Percentiles rank a stretch among this genome's conserved stretches.
phyloP scores from a whole-genome alignment of 1,140 invertebrate genomes.

The Drosophila persimilis region DNA sequence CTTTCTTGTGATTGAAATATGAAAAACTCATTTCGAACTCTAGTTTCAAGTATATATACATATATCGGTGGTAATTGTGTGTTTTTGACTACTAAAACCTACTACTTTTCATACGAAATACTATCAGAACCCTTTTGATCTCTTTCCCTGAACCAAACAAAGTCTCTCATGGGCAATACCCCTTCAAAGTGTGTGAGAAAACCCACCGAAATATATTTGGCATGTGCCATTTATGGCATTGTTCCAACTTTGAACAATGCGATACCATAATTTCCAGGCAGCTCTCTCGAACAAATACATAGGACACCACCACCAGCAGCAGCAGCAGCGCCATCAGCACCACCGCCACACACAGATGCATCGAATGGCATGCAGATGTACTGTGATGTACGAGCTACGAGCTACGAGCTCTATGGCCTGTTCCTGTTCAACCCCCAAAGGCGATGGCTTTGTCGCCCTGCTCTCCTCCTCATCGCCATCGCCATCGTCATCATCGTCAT shows the following conservation, averaged over 20 bases:
- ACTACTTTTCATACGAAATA: too few relatives aligned
- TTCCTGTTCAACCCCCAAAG: constrained; percentile 44
- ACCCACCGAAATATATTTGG: constrained; percentile 66
- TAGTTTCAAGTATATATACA: too few relatives aligned
- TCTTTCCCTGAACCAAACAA: neutral
- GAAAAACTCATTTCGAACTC: too few relatives aligned
- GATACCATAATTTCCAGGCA: constrained; percentile 73
- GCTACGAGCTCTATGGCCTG: constrained; percentile 12
- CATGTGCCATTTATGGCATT: constrained; percentile 80
- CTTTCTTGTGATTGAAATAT: too few relatives aligned
- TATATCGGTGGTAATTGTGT: too few relatives aligned
- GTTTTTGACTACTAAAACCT: too few relatives aligned
- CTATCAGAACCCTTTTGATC: neutral
- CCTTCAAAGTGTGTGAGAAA: constrained; percentile 26
- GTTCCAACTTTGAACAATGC: constrained; percentile 72
- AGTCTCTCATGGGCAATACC: neutral
- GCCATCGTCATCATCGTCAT: constrained; percentile 10
- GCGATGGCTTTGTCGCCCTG: constrained; percentile 19
- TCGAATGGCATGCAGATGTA: constrained; percentile 61
- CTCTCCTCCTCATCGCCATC: neutral
- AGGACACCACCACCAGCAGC: too few relatives aligned
- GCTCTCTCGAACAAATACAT: constrained; percentile 23
- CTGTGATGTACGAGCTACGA: constrained; percentile 11
- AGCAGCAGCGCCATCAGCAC: too few relatives aligned
- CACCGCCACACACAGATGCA: neutral